phyloP scores from a whole-genome alignment of 2,888 invertebrate genomes.

The Conchocele bisecta region DNA sequence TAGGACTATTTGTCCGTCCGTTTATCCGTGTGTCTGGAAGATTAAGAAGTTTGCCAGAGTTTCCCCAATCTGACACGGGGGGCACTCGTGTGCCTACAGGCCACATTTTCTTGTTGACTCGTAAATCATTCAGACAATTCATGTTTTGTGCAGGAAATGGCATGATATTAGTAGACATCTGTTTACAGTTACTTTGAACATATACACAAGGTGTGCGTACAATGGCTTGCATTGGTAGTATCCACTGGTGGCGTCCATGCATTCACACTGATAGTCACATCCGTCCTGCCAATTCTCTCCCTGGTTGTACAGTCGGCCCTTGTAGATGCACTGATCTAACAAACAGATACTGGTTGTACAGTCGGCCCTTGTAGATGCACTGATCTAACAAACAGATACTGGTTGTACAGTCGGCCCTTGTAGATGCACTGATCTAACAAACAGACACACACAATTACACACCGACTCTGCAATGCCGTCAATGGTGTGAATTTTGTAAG shows the following conservation, averaged over 20 bases:
- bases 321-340: constrained; percentile 67
- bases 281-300: constrained; percentile 74
- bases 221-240: constrained; percentile 64
- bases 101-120: too few relatives aligned
- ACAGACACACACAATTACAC: not conserved
- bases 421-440: constrained; percentile 66
- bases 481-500: too few relatives aligned
- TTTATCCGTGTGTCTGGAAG: too few relatives aligned
- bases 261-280: constrained; percentile 68
- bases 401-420: constrained; percentile 64
- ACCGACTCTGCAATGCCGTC: not conserved
- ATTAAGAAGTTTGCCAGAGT: too few relatives aligned
- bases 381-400: constrained; percentile 50
- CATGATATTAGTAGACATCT: too few relatives aligned
- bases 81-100: too few relatives aligned
- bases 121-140: too few relatives aligned
- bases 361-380: constrained; percentile 65
- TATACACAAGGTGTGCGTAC: constrained; percentile 45
- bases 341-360: constrained; percentile 65
- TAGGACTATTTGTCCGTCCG: too few relatives aligned
- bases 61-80: too few relatives aligned
- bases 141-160: too few relatives aligned
- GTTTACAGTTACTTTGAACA: too few relatives aligned
- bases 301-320: constrained; percentile 63
- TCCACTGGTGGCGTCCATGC: constrained; percentile 64